These are phyloP conservation scores for Vidua chalybeata DNA, from an alignment of 2,113 vertebrate genomes.

Conservation along the genomic window DNA sequence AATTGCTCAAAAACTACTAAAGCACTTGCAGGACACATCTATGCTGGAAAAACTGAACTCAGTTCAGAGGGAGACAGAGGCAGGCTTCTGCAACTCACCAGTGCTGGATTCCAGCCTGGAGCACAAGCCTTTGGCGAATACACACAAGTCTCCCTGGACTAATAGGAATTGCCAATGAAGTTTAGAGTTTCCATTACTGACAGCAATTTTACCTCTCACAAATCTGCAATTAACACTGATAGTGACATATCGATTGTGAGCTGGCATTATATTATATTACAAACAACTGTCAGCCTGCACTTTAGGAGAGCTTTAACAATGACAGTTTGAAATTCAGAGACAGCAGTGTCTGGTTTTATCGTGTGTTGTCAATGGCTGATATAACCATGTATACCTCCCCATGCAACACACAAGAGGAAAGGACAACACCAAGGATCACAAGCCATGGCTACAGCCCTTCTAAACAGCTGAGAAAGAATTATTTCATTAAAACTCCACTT, in stretches of 20 bases:
- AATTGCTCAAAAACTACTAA: not conserved
- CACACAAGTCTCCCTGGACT: not conserved
- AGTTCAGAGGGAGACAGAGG: not conserved
- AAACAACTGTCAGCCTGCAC: not conserved
- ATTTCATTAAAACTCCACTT: not conserved
- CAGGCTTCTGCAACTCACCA: not conserved
- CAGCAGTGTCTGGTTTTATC: not conserved
- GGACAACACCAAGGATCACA: not conserved
- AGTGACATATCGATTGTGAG: not conserved
- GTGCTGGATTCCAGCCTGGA: not conserved
- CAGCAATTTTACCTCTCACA: not conserved
- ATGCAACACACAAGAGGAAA: accelerated
- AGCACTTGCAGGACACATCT: not conserved
- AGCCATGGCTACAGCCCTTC: not conserved
- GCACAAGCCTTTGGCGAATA: not conserved
- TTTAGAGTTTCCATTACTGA: not conserved
- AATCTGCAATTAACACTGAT: constrained; percentile 15
- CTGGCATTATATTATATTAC: not conserved
- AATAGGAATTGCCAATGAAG: not conserved
- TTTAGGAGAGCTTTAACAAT: not conserved
- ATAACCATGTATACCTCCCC: not conserved
- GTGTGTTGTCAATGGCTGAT: not conserved
- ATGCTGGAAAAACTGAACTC: not conserved
- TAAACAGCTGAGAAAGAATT: not conserved
- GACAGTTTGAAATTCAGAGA: not conserved